Evolutionary conservation across 2,888 invertebrate species (phyloP).

Genomic region (Campoplex capitator): DNA sequence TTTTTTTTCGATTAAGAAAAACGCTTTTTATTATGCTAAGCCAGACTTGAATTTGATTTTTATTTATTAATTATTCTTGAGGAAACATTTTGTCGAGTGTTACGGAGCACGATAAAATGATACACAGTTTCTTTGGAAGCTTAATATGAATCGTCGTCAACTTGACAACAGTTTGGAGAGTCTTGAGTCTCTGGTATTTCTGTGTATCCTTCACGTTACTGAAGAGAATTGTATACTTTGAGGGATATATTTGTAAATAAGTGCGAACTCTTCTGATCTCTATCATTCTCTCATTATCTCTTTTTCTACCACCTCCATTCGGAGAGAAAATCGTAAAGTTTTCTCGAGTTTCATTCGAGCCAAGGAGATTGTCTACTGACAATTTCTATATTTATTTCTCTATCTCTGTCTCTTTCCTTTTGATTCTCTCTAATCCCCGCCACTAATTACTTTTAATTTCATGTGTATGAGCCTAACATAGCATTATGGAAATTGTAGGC

Average conservation of each 20-base stretch:
- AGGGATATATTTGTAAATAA: background rate
- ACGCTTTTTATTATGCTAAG: too few species aligned
- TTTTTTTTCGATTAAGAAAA: too few species aligned
- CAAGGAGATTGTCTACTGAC: background rate
- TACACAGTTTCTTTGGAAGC: background rate
- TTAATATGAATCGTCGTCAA: background rate
- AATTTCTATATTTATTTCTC: too few species aligned
- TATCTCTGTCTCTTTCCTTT: background rate
- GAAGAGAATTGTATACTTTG: background rate
- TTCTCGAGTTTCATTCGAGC: background rate
- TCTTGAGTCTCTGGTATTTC: background rate
- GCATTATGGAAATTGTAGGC: background rate
- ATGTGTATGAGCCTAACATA: background rate
- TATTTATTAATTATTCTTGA: too few species aligned
- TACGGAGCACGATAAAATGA: background rate
- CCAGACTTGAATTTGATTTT: too few species aligned
- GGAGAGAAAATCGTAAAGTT: background rate
- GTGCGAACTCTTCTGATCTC: background rate
- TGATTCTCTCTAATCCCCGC: background rate
- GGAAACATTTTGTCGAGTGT: background rate
- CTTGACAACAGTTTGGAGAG: background rate
- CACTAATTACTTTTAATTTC: background rate
- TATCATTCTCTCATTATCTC: background rate
- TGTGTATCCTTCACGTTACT: background rate
- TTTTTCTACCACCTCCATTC: background rate